Evolutionary conservation across 1,140 invertebrate species (phyloP).

Genomic region (Drosophila chauvacae): DNA sequence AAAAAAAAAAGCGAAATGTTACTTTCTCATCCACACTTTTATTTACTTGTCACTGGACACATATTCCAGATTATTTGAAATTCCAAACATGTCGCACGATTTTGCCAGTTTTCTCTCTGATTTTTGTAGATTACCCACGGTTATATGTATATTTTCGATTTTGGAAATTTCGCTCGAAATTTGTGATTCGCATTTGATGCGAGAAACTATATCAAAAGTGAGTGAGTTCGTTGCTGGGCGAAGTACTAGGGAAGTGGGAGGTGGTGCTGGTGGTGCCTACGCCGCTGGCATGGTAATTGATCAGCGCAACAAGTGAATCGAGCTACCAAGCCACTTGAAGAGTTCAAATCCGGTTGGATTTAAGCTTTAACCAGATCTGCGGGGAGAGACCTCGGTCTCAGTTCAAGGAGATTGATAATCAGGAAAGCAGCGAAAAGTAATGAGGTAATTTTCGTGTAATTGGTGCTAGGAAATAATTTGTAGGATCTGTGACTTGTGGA

Average conservation of each 20-base stretch:
- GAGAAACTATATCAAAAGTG: constrained; percentile 43
- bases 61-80: constrained; percentile 28
- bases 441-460: background rate
- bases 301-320: constrained; percentile 14
- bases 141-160: constrained; percentile 18
- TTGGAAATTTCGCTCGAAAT: constrained; percentile 39
- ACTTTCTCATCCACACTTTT: constrained; percentile 28
- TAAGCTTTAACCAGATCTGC: background rate
- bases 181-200: constrained; percentile 51
- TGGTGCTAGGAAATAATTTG: background rate
- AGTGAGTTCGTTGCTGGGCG: background rate
- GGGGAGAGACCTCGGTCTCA: background rate
- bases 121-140: constrained; percentile 26
- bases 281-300: constrained; percentile 48
- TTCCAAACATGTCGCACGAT: constrained; percentile 16
- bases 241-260: constrained; percentile 9
- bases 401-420: constrained; percentile 13
- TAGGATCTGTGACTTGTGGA: background rate
- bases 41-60: constrained; percentile 1
- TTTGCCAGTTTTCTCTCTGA: constrained; percentile 47
- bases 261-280: constrained; percentile 17
- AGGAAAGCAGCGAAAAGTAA: constrained; percentile 6
- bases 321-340: background rate
- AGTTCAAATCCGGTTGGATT: constrained; percentile 18
- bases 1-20: constrained; percentile 14